These are phyloP conservation scores for Heliconius sara DNA, from an alignment of 2,888 invertebrate genomes.

Conservation along the genomic window DNA sequence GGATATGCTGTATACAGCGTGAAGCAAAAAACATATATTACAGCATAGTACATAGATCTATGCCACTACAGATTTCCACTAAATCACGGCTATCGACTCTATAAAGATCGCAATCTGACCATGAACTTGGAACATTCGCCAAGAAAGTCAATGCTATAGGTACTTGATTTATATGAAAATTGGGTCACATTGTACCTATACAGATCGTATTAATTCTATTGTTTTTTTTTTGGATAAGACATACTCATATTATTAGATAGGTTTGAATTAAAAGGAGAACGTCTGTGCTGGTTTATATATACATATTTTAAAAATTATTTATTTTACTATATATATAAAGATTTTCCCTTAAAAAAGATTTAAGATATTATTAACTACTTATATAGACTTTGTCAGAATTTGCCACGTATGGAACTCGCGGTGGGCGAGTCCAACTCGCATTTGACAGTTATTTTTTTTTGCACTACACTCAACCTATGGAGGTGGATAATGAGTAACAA, in stretches of 20 bases:
- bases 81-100: constrained; percentile 12
- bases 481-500: no score
- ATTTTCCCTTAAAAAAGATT: no score
- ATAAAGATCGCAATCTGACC: constrained; percentile 13
- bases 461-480: no score
- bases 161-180: neutral
- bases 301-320: no score
- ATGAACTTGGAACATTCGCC: constrained; percentile 16
- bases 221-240: neutral
- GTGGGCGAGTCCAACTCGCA: no score
- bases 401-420: no score
- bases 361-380: no score
- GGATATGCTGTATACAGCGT: neutral
- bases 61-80: neutral
- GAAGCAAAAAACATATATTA: neutral
- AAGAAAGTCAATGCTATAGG: constrained; percentile 1
- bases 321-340: no score
- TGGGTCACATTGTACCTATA: constrained; percentile 6
- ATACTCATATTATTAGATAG: neutral
- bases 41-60: neutral
- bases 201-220: neutral
- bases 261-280: neutral
- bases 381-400: no score
- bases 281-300: neutral
- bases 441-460: no score